These are phyloP conservation scores for Marronus borbonicus DNA, from an alignment of 2,888 invertebrate genomes.

Conservation along the genomic window DNA sequence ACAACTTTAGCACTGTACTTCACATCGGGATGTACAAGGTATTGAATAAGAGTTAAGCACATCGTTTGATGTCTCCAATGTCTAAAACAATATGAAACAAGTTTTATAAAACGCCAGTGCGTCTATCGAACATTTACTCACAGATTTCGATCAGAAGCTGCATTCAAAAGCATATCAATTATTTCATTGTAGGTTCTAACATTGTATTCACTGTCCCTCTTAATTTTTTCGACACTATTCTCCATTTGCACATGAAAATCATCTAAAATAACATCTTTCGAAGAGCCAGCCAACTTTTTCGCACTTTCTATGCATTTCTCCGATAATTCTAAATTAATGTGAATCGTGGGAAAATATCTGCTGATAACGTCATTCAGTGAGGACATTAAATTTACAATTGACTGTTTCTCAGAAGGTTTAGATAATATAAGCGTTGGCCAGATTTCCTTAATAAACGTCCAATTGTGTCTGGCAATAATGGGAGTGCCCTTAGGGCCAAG, in stretches of 20 bases:
- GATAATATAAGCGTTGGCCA: conserved; percentile 88
- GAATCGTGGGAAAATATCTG: conserved; percentile 77
- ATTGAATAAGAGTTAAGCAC: conserved; percentile 81
- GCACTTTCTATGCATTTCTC: conserved; percentile 73
- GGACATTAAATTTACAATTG: conserved; percentile 80
- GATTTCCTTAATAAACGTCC: conserved; percentile 79
- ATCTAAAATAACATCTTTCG: conserved; percentile 67
- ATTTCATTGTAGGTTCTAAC: conserved; percentile 72
- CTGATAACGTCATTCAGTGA: conserved; percentile 73
- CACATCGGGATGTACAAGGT: conserved; percentile 81
- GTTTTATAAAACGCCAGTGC: neutral
- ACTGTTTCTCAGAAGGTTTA: conserved; percentile 89
- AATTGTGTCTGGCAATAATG: conserved; percentile 82
- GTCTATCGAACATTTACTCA: conserved; percentile 61
- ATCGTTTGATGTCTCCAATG: conserved; percentile 89
- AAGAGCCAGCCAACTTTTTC: conserved; percentile 67
- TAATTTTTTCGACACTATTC: conserved; percentile 66
- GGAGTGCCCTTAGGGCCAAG: conserved; percentile 78
- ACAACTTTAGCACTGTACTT: conserved; percentile 78
- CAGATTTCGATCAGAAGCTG: conserved; percentile 73
- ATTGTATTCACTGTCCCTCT: conserved; percentile 70
- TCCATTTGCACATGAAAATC: conserved; percentile 66
- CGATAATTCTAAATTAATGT: conserved; percentile 75
- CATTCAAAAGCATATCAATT: conserved; percentile 72
- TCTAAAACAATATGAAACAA: conserved; percentile 67